A percentile compares a stretch with the other conserved stretches of the same genome.
Conservation (phyloP, 2,888 invertebrate genomes). For the Seira sanloemensis region DNA sequence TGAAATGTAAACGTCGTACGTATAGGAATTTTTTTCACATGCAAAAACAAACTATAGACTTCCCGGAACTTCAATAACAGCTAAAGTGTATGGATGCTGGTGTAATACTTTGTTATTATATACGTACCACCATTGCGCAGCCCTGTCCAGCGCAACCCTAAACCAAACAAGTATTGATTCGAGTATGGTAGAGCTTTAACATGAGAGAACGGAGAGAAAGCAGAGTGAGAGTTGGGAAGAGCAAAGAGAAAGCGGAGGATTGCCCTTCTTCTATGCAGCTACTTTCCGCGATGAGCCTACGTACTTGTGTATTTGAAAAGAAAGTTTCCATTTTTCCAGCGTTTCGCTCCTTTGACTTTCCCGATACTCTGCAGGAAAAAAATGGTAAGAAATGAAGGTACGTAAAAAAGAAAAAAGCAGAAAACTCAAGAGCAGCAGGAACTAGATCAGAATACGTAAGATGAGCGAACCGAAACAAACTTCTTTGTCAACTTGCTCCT, state of each 20-base stretch:
- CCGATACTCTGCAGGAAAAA: background rate
- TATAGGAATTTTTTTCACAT: conserved; percentile 10
- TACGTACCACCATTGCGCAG: conserved; percentile 65
- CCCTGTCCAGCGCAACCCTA: conserved; percentile 65
- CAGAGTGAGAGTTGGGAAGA: conserved; percentile 13
- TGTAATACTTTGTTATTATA: conserved; percentile 18
- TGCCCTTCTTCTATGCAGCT: background rate
- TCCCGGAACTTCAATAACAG: conserved; percentile 9
- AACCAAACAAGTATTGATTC: conserved; percentile 70
- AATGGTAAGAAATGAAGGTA: background rate
- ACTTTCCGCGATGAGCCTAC: conserved; percentile 3
- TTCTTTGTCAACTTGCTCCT: conserved; percentile 46
- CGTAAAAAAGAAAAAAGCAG: background rate
- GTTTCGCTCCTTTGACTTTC: background rate
- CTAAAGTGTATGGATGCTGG: conserved; percentile 14
- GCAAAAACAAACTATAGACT: background rate
- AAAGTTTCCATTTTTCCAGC: conserved; percentile 2
- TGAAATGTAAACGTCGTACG: background rate
- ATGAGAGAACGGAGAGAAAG: conserved; percentile 26
- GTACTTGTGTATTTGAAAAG: background rate
- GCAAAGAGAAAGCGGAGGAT: background rate
- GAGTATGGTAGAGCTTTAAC: conserved; percentile 36
- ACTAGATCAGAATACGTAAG: conserved; percentile 25
- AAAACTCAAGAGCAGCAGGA: conserved; percentile 3
- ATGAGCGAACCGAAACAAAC: background rate